Conservation (phyloP, 2,113 vertebrate genomes). For the Sclerurus mexicanus region DNA sequence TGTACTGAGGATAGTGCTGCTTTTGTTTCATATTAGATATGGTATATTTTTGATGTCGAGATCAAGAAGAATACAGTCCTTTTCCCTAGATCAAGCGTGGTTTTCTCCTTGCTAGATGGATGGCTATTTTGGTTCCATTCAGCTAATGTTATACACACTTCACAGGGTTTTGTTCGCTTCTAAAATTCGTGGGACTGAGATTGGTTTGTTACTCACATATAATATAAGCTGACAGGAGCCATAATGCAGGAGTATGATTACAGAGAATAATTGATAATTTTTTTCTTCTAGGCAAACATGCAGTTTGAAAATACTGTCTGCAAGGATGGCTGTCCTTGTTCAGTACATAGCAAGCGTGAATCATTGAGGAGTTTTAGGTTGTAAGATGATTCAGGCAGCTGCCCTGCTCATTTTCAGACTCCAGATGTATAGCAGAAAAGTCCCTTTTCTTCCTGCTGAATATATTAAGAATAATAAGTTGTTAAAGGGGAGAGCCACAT, state of each 20-base stretch:
- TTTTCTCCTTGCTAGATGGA: neutral
- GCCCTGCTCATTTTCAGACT: neutral
- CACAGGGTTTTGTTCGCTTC: neutral
- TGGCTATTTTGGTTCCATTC: neutral
- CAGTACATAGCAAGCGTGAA: neutral
- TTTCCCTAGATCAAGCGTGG: neutral
- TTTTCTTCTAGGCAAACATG: constrained; percentile 34
- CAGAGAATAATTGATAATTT: constrained; percentile 31
- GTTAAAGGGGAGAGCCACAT: neutral
- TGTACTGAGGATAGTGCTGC: neutral
- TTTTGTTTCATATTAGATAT: neutral
- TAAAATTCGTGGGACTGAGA: neutral
- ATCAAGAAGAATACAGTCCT: neutral
- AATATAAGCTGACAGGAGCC: neutral
- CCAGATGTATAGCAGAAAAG: neutral
- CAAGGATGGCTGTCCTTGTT: neutral
- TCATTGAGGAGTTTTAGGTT: neutral
- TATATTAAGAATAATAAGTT: neutral
- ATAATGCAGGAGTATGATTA: neutral
- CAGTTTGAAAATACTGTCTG: neutral
- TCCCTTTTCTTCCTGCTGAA: neutral
- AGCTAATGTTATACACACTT: neutral
- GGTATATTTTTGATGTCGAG: neutral
- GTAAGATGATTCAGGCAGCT: neutral
- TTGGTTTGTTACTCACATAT: neutral